phyloP scores from a whole-genome alignment of 2,888 invertebrate species.

The Vanessa cardui region DNA sequence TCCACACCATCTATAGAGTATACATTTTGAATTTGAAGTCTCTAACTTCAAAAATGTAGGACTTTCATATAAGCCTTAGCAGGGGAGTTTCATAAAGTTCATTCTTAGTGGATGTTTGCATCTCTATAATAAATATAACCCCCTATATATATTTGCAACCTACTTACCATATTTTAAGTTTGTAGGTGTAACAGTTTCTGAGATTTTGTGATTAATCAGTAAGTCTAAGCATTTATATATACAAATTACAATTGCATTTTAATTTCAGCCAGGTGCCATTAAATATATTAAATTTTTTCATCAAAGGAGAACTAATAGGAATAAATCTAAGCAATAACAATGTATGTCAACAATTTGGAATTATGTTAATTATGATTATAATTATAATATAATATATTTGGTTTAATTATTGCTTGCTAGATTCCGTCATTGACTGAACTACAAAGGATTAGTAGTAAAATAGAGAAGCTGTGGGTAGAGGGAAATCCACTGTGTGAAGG shows the following conservation, averaged over 20 bases:
- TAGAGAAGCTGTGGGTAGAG: slow-evolving; percentile 73
- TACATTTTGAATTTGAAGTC: no score
- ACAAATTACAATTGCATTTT: slow-evolving; percentile 6
- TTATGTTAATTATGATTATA: neutral
- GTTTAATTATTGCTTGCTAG: slow-evolving; percentile 50
- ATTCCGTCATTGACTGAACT: slow-evolving; percentile 61
- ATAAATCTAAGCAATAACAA: slow-evolving; percentile 71
- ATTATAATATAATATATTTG: slow-evolving; percentile 7
- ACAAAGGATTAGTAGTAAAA: slow-evolving; percentile 67
- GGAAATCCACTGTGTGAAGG: slow-evolving; percentile 73
- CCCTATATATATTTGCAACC: no score
- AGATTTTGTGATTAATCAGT: no score
- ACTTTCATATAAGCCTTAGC: no score
- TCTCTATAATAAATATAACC: no score
- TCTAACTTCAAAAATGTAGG: no score
- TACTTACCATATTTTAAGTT: no score
- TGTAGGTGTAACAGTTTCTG: no score
- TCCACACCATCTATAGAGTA: no score
- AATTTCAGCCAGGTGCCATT: slow-evolving; percentile 64
- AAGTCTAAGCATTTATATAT: no score
- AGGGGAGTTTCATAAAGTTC: no score
- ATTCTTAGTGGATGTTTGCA: no score
- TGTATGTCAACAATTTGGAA: slow-evolving; percentile 51
- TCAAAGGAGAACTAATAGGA: slow-evolving; percentile 66
- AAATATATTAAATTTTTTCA: slow-evolving; percentile 74